These are phyloP conservation scores for Paramacrobiotus metropolitanus DNA, from an alignment of 1,140 invertebrate species.

Conservation along the genomic window DNA sequence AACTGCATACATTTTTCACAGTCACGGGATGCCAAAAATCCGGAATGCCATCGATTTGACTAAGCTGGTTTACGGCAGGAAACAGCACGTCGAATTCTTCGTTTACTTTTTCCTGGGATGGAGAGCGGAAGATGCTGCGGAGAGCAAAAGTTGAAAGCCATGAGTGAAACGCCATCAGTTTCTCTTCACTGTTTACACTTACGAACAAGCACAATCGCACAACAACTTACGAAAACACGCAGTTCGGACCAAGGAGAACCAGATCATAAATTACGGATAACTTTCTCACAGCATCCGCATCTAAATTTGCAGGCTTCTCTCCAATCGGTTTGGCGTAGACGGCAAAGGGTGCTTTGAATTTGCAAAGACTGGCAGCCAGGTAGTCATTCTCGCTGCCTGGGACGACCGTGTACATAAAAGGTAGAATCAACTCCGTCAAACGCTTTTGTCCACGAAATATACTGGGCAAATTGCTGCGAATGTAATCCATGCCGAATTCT, in stretches of 20 bases:
- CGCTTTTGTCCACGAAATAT: background rate
- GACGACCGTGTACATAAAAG: background rate
- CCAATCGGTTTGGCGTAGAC: background rate
- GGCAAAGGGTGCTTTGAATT: background rate
- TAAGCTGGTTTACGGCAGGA: background rate
- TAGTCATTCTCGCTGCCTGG: background rate
- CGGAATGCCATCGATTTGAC: background rate
- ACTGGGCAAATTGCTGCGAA: background rate
- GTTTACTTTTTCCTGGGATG: background rate
- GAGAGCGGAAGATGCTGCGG: constrained; percentile 1
- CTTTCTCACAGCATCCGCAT: background rate
- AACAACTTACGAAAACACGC: background rate
- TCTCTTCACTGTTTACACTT: background rate
- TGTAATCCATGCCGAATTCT: constrained; percentile 2
- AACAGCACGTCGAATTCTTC: background rate
- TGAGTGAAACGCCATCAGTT: background rate
- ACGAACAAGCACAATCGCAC: background rate
- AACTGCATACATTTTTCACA: background rate
- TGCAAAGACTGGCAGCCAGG: background rate
- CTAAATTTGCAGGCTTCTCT: background rate
- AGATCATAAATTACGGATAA: background rate
- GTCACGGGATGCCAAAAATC: background rate
- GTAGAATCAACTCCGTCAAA: background rate
- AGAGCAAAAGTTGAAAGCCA: background rate
- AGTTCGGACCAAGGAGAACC: background rate